A percentile compares a stretch with the other conserved stretches of the same genome.
These are phyloP conservation scores for Parthenolecanium corni DNA, from an alignment of 2,888 invertebrate genomes.

Conservation along the genomic window DNA sequence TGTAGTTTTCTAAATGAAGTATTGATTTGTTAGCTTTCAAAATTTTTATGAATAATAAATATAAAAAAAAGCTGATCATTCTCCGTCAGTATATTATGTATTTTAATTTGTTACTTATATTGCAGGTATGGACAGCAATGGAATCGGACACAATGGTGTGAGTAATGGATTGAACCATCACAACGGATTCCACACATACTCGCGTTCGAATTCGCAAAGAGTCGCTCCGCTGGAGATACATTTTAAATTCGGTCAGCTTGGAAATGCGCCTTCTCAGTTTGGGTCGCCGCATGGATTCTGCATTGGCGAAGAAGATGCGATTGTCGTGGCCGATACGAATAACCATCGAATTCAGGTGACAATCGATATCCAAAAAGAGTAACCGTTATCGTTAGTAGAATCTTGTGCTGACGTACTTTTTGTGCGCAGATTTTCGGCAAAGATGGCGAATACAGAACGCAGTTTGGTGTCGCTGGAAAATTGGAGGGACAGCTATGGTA, in stretches of 20 bases:
- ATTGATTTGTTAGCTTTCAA: too few species aligned
- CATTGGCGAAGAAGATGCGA: slow-evolving; percentile 86
- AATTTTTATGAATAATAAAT: not conserved
- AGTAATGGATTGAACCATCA: slow-evolving; percentile 9
- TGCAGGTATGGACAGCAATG: not conserved
- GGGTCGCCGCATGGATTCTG: slow-evolving; percentile 97
- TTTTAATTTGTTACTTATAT: too few species aligned
- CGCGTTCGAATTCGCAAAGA: slow-evolving; percentile 15
- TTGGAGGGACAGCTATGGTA: slow-evolving; percentile 97
- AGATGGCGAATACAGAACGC: slow-evolving; percentile 80
- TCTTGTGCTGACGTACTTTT: slow-evolving; percentile 1
- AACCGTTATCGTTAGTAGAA: not conserved
- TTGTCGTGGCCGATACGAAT: slow-evolving; percentile 92
- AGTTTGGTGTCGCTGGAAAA: slow-evolving; percentile 88
- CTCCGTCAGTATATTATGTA: too few species aligned
- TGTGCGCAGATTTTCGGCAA: slow-evolving; percentile 74
- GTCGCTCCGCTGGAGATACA: slow-evolving; percentile 62
- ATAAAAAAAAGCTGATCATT: not conserved
- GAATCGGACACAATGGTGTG: not conserved
- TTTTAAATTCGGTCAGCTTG: slow-evolving; percentile 87
- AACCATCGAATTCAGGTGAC: slow-evolving; percentile 83
- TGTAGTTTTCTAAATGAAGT: too few species aligned
- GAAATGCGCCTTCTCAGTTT: slow-evolving; percentile 85
- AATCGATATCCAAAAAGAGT: too few species aligned
- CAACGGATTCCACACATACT: slow-evolving; percentile 2